phyloP scores from a whole-genome alignment of 2,797 vertebrate genomes.

The Danio jaintianensis region DNA sequence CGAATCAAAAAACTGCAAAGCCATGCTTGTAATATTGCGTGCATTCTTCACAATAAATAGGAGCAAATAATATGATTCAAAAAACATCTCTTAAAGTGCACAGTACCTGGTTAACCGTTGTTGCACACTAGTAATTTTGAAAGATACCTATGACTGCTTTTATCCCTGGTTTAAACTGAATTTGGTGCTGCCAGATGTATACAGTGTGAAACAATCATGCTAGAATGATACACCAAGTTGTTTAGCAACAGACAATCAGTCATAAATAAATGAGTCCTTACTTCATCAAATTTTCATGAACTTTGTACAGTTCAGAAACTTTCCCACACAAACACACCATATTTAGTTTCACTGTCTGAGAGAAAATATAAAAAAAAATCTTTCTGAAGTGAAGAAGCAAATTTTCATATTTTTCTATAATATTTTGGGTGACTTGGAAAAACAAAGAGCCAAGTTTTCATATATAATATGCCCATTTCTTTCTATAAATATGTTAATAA shows the following conservation, averaged over 20 bases:
- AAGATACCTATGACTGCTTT: background rate
- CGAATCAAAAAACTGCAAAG: background rate
- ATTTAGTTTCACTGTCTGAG: constrained; percentile 3
- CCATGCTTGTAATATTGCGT: background rate
- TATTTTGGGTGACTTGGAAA: background rate
- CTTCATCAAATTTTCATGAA: background rate
- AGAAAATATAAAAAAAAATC: background rate
- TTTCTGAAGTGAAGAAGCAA: background rate
- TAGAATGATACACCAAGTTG: background rate
- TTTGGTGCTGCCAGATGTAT: constrained; percentile 1
- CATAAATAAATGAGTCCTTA: background rate
- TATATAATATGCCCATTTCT: background rate
- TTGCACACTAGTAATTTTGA: background rate
- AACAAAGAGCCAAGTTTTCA: background rate
- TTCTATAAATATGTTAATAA: background rate
- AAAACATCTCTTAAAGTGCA: background rate
- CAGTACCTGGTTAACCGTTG: background rate
- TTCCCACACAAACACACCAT: background rate
- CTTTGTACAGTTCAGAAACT: background rate
- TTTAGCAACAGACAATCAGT: background rate
- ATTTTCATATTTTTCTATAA: background rate
- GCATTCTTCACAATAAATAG: background rate
- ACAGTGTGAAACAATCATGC: background rate
- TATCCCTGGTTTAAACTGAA: background rate
- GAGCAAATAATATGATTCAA: too few species aligned